Conservation (phyloP, 2,888 invertebrate genomes). For the Amphipoea lucens region DNA sequence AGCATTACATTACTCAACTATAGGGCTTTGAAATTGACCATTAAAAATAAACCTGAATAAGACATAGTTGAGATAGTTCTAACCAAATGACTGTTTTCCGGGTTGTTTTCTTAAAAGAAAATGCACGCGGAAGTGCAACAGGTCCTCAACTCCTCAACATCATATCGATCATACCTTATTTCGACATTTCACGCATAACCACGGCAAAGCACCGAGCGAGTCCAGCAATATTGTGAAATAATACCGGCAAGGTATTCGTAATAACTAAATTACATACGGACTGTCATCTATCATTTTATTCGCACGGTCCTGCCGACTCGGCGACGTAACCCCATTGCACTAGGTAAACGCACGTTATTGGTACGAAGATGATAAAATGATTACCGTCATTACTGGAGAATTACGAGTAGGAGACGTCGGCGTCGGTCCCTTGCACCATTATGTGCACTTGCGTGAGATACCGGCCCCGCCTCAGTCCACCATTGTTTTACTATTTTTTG, state of each 20-base stretch:
- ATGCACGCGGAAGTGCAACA: slow-evolving; percentile 49
- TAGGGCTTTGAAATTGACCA: neutral
- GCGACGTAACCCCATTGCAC: slow-evolving; percentile 70
- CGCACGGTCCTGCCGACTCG: slow-evolving; percentile 75
- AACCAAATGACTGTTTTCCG: neutral
- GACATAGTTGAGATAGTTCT: no score
- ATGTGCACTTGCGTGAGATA: slow-evolving; percentile 82
- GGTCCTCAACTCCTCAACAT: slow-evolving; percentile 16
- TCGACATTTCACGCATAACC: slow-evolving; percentile 54
- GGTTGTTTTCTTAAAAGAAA: slow-evolving; percentile 11
- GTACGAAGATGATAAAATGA: slow-evolving; percentile 88
- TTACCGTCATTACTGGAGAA: slow-evolving; percentile 87
- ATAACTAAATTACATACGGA: slow-evolving; percentile 76
- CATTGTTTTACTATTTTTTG: slow-evolving; percentile 69
- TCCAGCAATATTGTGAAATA: slow-evolving; percentile 57
- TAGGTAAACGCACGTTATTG: slow-evolving; percentile 81
- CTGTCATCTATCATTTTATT: slow-evolving; percentile 78
- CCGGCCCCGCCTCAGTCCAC: slow-evolving; percentile 63
- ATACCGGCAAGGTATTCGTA: slow-evolving; percentile 64
- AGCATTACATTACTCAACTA: neutral
- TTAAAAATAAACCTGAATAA: neutral
- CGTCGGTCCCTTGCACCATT: slow-evolving; percentile 74
- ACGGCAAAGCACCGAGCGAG: slow-evolving; percentile 31
- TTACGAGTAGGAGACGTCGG: slow-evolving; percentile 79
- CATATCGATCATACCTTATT: slow-evolving; percentile 38